These are phyloP conservation scores for Melanotaenia nigrans DNA, from an alignment of 2,797 vertebrate species.

Conservation along the genomic window DNA sequence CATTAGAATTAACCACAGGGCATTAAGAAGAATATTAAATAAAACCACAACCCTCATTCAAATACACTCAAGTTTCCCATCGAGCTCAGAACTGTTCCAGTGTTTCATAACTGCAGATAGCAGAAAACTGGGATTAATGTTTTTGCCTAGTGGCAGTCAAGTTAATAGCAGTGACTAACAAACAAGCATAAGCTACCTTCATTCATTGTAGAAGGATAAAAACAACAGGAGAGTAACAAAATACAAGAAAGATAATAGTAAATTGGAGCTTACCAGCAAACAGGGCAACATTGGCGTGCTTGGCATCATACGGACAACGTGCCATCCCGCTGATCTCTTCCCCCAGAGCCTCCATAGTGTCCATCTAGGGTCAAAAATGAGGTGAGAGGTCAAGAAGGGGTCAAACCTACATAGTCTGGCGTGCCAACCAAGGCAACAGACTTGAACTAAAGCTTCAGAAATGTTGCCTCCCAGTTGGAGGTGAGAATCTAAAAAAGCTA, in stretches of 20 bases:
- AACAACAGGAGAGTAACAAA: neutral
- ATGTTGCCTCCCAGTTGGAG: constrained; percentile 20
- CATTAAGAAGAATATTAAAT: constrained; percentile 71
- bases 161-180: constrained; percentile 18
- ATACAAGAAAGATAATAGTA: neutral
- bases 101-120: constrained; percentile 50
- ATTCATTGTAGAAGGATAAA: neutral
- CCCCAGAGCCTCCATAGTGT: constrained; percentile 91
- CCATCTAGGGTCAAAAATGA: constrained; percentile 83
- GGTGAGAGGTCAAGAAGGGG: constrained; percentile 54
- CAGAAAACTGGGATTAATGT: constrained; percentile 54
- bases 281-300: constrained; percentile 95
- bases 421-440: constrained; percentile 44
- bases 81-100: constrained; percentile 41
- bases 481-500: constrained; percentile 9
- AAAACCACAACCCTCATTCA: constrained; percentile 51
- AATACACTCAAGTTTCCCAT: constrained; percentile 60
- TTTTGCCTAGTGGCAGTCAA: constrained; percentile 44
- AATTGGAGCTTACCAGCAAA: constrained; percentile 89
- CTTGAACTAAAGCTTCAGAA: constrained; percentile 29
- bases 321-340: constrained; percentile 99
- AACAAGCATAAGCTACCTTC: constrained; percentile 30
- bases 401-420: constrained; percentile 26
- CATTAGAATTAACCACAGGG: constrained; percentile 61
- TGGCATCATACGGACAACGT: constrained; percentile 97